These are phyloP conservation scores for Plutomurus gul DNA, from an alignment of 1,140 invertebrate genomes.

Conservation along the genomic window DNA sequence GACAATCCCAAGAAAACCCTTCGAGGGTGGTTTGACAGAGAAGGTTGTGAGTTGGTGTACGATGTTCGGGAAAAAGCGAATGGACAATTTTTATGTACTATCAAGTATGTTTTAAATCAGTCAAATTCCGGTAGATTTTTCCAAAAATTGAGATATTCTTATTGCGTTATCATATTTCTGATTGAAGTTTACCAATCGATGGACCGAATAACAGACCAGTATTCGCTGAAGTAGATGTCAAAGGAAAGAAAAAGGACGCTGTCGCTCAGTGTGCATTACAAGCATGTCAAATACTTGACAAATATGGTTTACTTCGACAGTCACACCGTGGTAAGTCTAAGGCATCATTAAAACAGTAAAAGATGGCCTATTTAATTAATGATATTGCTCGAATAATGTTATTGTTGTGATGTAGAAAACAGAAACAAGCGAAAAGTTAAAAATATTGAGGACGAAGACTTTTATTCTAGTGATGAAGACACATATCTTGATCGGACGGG, in stretches of 20 bases:
- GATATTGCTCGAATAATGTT: too few species aligned
- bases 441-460: constrained; percentile 83
- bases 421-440: background rate
- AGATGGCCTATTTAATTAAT: too few species aligned
- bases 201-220: constrained; percentile 72
- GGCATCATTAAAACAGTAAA: background rate
- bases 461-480: constrained; percentile 96
- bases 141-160: background rate
- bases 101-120: constrained; percentile 64
- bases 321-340: constrained; percentile 69
- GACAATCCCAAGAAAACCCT: constrained; percentile 95
- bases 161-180: too few species aligned
- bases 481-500: constrained; percentile 94
- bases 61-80: constrained; percentile 78
- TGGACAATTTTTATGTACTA: constrained; percentile 73
- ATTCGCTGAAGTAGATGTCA: constrained; percentile 80
- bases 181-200: constrained; percentile 81
- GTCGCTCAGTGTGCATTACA: constrained; percentile 91
- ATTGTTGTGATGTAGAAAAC: background rate
- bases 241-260: constrained; percentile 93
- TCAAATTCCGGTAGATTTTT: too few species aligned
- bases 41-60: constrained; percentile 84
- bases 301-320: constrained; percentile 75
- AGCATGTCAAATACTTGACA: constrained; percentile 88
- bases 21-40: constrained; percentile 91